These are phyloP conservation scores for Microcebus griseorufus DNA, from an alignment of 2,113 vertebrate genomes.

Conservation along the genomic window DNA sequence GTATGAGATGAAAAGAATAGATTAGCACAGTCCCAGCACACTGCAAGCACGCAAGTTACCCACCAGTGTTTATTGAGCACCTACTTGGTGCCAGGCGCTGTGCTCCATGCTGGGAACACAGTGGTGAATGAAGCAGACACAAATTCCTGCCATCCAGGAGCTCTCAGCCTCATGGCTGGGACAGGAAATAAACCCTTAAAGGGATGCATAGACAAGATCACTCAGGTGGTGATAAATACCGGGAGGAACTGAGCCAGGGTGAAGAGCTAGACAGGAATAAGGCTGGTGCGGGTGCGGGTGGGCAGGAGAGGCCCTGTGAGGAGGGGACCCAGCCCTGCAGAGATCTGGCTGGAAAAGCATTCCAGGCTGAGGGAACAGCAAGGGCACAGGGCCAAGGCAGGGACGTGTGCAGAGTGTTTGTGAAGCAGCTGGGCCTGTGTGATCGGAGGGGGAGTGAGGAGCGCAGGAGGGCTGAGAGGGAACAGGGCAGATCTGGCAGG, in stretches of 20 bases:
- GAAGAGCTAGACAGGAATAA: neutral
- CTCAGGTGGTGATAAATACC: neutral
- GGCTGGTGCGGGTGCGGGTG: too few relatives aligned
- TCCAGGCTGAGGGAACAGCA: slow-evolving; percentile 87
- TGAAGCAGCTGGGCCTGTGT: neutral
- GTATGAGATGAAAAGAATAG: slow-evolving; percentile 55
- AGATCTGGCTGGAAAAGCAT: slow-evolving; percentile 75
- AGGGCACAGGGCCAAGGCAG: slow-evolving; percentile 69
- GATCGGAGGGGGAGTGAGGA: neutral
- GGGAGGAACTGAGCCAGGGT: neutral
- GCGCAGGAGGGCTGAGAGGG: neutral
- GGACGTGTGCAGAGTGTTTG: neutral
- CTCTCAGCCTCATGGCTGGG: neutral
- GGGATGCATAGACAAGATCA: too few relatives aligned
- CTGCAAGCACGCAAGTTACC: neutral
- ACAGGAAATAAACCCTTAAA: neutral
- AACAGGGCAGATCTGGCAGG: accelerated
- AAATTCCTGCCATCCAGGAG: neutral
- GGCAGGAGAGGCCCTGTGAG: slow-evolving; percentile 82
- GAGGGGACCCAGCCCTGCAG: neutral
- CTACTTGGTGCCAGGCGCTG: neutral
- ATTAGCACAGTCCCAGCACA: neutral
- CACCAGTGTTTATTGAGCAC: neutral
- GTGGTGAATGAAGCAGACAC: neutral
- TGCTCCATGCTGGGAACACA: neutral